Evolutionary conservation across 2,888 invertebrate species (phyloP).

Genomic region (Rhamphomyia laevipes): DNA sequence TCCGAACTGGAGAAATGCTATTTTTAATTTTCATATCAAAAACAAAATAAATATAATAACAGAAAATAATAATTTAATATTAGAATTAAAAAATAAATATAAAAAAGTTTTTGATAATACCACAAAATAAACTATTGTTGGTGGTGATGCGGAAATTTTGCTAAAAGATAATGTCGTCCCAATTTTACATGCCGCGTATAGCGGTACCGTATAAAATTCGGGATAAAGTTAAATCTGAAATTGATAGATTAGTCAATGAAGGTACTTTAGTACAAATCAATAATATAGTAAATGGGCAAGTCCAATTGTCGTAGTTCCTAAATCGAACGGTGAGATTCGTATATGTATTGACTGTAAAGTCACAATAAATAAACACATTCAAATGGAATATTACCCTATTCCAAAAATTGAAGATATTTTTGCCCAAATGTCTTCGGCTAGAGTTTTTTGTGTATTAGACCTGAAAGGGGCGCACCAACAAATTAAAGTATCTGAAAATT

Average conservation of each 20-base stretch:
- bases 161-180: too few relatives aligned
- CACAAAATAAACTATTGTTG: too few relatives aligned
- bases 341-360: conserved; percentile 12
- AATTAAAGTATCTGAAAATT: conserved; percentile 5
- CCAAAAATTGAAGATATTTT: conserved; percentile 5
- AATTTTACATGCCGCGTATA: conserved; percentile 9
- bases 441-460: conserved; percentile 6
- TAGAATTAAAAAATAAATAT: too few relatives aligned
- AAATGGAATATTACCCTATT: conserved; percentile 8
- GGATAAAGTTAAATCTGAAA: conserved; percentile 7
- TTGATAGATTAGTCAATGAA: conserved; percentile 8
- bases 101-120: too few relatives aligned
- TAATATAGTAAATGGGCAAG: conserved; percentile 12
- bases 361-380: conserved; percentile 13
- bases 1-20: too few relatives aligned
- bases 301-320: conserved; percentile 13
- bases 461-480: conserved; percentile 8
- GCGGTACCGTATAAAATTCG: conserved; percentile 13
- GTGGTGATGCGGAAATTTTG: background rate
- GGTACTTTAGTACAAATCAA: conserved; percentile 12
- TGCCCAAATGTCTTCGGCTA: background rate
- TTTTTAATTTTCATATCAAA: too few relatives aligned
- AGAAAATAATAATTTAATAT: too few relatives aligned
- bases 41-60: too few relatives aligned
- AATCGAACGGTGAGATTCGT: conserved; percentile 11